Evolutionary conservation across 1,140 invertebrate genomes (phyloP).

Genomic region (Archegozetes longisetosus): DNA sequence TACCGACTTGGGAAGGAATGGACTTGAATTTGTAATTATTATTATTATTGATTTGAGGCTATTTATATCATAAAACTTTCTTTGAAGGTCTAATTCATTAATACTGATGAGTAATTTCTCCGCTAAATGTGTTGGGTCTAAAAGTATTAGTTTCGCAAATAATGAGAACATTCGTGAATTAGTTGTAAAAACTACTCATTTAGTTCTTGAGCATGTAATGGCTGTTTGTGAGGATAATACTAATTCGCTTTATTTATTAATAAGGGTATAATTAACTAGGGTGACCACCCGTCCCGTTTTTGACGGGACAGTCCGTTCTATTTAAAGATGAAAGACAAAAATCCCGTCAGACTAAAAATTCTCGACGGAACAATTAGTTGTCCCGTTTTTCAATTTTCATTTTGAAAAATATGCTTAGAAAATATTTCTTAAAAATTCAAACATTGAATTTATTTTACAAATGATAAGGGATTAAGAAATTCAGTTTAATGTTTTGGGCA

Average conservation of each 20-base stretch:
- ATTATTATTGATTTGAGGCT: background rate
- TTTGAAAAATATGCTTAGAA: too few relatives aligned
- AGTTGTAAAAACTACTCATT: conserved; percentile 37
- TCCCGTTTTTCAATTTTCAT: too few relatives aligned
- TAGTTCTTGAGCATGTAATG: conserved; percentile 41
- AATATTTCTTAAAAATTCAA: too few relatives aligned
- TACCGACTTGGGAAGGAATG: conserved; percentile 43
- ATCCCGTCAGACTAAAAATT: conserved; percentile 40
- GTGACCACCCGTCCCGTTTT: too few relatives aligned
- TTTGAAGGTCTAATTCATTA: conserved; percentile 4
- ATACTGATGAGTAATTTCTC: background rate
- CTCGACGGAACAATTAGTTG: too few relatives aligned
- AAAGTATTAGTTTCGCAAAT: conserved; percentile 8
- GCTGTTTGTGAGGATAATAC: conserved; percentile 51
- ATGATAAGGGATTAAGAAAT: too few relatives aligned
- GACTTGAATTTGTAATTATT: conserved; percentile 19
- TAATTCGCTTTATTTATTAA: conserved; percentile 45
- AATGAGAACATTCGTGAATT: conserved; percentile 41
- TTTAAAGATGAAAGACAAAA: too few relatives aligned
- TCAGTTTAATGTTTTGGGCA: too few relatives aligned
- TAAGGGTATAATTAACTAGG: too few relatives aligned
- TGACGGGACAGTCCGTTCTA: too few relatives aligned
- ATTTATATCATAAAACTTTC: conserved; percentile 34
- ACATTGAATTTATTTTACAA: too few relatives aligned
- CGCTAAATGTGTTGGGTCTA: background rate